These are phyloP conservation scores for Hippopotamyrus pictus DNA, from an alignment of 2,797 vertebrate genomes.

Conservation along the genomic window DNA sequence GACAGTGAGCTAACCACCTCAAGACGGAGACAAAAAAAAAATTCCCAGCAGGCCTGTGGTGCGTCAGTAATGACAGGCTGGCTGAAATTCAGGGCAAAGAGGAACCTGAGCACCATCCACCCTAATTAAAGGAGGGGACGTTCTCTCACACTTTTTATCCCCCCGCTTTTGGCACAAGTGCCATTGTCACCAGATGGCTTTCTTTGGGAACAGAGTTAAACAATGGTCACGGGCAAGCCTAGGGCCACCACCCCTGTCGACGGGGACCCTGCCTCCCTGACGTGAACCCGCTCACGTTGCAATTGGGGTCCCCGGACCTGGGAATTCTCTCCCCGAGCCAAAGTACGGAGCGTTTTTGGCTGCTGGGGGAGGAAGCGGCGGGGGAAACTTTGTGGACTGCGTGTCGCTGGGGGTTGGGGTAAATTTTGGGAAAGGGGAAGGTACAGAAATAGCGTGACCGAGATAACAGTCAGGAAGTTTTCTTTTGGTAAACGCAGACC, in stretches of 20 bases:
- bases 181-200: conserved; percentile 65
- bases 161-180: conserved; percentile 29
- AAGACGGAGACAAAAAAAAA: conserved; percentile 14
- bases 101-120: conserved; percentile 13
- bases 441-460: conserved; percentile 55
- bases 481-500: conserved; percentile 39
- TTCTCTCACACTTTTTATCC: conserved; percentile 23
- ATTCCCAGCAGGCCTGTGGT: conserved; percentile 14
- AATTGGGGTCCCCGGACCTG: neutral
- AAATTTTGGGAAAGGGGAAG: conserved; percentile 40
- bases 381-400: conserved; percentile 54
- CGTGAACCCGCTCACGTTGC: neutral
- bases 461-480: conserved; percentile 62
- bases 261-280: conserved; percentile 43
- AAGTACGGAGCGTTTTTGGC: neutral
- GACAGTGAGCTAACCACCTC: conserved; percentile 27
- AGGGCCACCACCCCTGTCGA: conserved; percentile 48
- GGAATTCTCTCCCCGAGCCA: neutral
- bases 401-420: conserved; percentile 37
- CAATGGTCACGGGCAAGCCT: conserved; percentile 58
- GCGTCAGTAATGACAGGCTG: conserved; percentile 41
- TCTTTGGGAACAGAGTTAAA: conserved; percentile 61
- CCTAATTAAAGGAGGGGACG: conserved; percentile 29
- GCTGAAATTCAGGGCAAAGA: conserved; percentile 28
- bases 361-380: neutral